Evolutionary conservation across 2,888 invertebrate species (phyloP), one percentile per base, ranked within the genome.

Genomic region (Zygaena filipendulae): DNA sequence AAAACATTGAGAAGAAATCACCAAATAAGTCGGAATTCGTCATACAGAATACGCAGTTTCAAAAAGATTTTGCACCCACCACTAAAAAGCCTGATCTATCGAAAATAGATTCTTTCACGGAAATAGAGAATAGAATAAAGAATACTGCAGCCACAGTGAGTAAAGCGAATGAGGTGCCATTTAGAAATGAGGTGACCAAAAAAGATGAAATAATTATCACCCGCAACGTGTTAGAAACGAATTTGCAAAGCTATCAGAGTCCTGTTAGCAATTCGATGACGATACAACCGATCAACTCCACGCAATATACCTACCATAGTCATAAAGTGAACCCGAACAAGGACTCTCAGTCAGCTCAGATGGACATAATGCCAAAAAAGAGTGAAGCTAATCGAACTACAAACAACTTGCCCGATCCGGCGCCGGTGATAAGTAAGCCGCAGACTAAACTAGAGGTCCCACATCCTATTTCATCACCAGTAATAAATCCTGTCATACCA

Each of bases 401-500:
- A 13, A 62, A 54, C 36, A 62, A 46, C 30, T 53, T 61, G 36
- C 38, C 61, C 0, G 75, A 75, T 10, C 35, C 56, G 0, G 41
- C 60, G 2, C 66, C 72, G 11, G 62, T 68, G 2, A 61, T 72
- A 10, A 71, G 69, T 35, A 74, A 71, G 46, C 53, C 45, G 26
- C 55, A 64, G 1, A 71, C 74, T 0, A 81, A 80, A 45, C 38
- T 81, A 30, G 79, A 79, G 59, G 74, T 79, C 14, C 79, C 80
- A 12, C 71, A 75, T 45, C 79, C 80, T 0, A 80, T 79, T 31
- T 68, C 79, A 1, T 80, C 81, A 1, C 80, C 81, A 2, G 74
- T 75, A 8, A 71, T 79, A 30, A 79, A 61, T 36, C 72, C 77
- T 16, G 72, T 70, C 1, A 70, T 77, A 43, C 72, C 77, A 0